Conservation (phyloP, 2,888 invertebrate genomes). For the Chironomus riparius region DNA sequence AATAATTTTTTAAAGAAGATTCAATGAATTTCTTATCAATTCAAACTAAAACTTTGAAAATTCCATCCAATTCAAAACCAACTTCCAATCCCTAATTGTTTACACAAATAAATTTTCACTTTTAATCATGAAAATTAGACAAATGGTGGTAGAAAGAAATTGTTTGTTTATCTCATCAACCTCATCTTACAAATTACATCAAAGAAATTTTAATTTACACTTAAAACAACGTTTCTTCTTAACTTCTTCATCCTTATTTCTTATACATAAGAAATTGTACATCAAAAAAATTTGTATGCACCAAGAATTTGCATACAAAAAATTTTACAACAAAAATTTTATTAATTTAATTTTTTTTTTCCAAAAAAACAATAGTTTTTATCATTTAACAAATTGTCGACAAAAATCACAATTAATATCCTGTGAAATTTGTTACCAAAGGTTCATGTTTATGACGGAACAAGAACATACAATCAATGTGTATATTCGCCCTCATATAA, state of each 20-base stretch:
- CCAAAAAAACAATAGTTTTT: slow-evolving; percentile 2
- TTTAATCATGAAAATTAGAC: neutral
- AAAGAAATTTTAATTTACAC: slow-evolving; percentile 11
- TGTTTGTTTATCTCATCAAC: neutral
- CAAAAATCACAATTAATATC: slow-evolving; percentile 4
- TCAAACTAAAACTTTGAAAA: too few relatives aligned
- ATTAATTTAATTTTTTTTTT: neutral
- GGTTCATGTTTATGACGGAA: neutral
- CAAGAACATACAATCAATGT: too few relatives aligned
- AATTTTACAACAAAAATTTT: neutral
- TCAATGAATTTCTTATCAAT: too few relatives aligned
- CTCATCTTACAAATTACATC: slow-evolving; percentile 11
- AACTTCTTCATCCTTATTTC: neutral
- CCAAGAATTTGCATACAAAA: neutral
- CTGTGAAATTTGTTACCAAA: slow-evolving; percentile 2
- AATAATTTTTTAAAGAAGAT: too few relatives aligned
- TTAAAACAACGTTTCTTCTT: neutral
- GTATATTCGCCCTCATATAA: too few relatives aligned
- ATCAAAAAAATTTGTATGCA: neutral
- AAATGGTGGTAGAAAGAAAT: neutral
- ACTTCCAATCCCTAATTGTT: neutral
- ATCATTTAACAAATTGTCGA: neutral
- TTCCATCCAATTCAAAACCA: too few relatives aligned
- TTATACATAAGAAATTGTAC: neutral
- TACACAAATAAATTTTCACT: neutral